Percentiles rank a stretch among this genome's conserved stretches.
These are phyloP conservation scores for Coluber constrictor DNA, from an alignment of 2,797 vertebrate species.

Conservation along the genomic window DNA sequence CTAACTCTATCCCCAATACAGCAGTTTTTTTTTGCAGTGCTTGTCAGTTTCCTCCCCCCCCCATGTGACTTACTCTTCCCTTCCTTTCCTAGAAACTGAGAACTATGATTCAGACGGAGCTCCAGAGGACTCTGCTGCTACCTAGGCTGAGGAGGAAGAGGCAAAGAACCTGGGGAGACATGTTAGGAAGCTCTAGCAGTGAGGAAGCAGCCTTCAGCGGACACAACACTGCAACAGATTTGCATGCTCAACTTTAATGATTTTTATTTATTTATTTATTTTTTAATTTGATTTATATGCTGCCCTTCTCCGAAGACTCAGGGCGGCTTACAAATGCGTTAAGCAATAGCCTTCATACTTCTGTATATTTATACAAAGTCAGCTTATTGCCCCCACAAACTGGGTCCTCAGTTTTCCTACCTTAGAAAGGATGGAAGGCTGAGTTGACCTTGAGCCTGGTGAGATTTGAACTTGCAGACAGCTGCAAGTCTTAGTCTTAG, in stretches of 20 bases:
- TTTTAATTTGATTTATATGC: too few relatives aligned
- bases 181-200: background rate
- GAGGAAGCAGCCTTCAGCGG: background rate
- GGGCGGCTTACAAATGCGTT: too few relatives aligned
- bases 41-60: background rate
- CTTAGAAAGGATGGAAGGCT: too few relatives aligned
- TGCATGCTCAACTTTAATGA: background rate
- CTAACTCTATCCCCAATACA: background rate
- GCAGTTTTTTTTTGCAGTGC: background rate
- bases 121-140: background rate
- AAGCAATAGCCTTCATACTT: too few relatives aligned
- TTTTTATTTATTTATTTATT: too few relatives aligned
- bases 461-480: too few relatives aligned
- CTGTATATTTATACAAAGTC: too few relatives aligned
- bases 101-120: background rate
- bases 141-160: background rate
- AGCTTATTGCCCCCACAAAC: too few relatives aligned
- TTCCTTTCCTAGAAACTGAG: background rate
- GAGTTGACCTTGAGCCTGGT: too few relatives aligned
- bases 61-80: background rate
- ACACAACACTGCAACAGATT: background rate
- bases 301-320: too few relatives aligned
- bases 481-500: too few relatives aligned
- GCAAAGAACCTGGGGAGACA: background rate
- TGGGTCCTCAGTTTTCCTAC: too few relatives aligned